Conservation (phyloP, 2,888 invertebrate genomes). For the Drosophila monieri region DNA sequence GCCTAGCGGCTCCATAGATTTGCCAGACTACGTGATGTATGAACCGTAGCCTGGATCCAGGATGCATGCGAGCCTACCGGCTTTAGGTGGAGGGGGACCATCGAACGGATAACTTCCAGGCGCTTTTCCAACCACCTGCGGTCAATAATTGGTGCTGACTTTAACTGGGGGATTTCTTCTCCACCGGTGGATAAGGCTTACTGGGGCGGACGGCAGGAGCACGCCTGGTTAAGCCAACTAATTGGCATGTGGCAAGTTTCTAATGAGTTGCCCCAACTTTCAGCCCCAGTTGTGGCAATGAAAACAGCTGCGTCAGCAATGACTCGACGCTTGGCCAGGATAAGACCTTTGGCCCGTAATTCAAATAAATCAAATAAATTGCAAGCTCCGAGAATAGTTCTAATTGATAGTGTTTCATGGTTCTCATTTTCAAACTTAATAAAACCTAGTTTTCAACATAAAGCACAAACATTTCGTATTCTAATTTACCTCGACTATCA, state of each 20-base stretch:
- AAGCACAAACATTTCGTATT: neutral
- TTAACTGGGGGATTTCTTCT: conserved; percentile 28
- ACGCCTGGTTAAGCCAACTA: conserved; percentile 45
- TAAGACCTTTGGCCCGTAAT: neutral
- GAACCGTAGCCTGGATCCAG: conserved; percentile 26
- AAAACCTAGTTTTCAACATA: neutral
- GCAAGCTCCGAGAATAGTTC: neutral
- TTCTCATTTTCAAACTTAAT: neutral
- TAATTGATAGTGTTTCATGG: neutral
- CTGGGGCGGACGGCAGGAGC: conserved; percentile 2
- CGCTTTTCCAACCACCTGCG: conserved; percentile 36
- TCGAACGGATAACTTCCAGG: conserved; percentile 40
- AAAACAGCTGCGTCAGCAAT: conserved; percentile 39
- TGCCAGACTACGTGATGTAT: conserved; percentile 58
- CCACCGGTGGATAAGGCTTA: conserved; percentile 3
- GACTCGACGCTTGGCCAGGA: conserved; percentile 9
- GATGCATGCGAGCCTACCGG: neutral
- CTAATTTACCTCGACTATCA: neutral
- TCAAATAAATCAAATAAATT: neutral
- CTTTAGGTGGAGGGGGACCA: neutral
- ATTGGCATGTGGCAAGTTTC: conserved; percentile 66
- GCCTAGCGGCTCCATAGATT: conserved; percentile 3
- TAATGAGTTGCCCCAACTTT: conserved; percentile 67
- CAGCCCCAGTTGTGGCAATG: neutral
- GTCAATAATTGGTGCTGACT: conserved; percentile 54